A percentile compares a stretch with the other conserved stretches of the same genome.
phyloP scores from a whole-genome alignment of 1,140 invertebrate species.

The Physella acuta region DNA sequence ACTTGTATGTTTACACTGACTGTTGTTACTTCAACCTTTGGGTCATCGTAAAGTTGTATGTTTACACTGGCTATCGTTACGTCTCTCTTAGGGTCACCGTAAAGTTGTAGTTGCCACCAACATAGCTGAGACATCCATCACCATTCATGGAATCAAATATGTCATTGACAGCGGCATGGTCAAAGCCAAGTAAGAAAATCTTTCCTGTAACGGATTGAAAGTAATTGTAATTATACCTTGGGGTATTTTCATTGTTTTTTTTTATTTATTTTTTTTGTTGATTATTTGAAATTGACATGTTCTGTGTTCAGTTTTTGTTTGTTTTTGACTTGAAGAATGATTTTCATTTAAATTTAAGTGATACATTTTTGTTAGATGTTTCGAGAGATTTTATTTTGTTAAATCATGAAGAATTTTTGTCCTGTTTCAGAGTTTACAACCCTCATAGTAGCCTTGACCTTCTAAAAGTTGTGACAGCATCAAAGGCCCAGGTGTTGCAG shows the following conservation, averaged over 20 bases:
- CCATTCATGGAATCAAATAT: conserved; percentile 88
- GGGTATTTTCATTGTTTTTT: not conserved
- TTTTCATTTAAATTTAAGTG: conserved; percentile 6
- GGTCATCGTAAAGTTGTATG: too few relatives aligned
- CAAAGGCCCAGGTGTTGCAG: conserved; percentile 91
- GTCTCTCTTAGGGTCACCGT: conserved; percentile 64
- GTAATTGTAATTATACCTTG: too few relatives aligned
- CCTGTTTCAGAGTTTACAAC: conserved; percentile 73
- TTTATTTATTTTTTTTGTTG: not conserved
- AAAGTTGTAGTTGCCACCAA: conserved; percentile 97
- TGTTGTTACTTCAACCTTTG: too few relatives aligned
- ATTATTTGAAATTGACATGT: not conserved
- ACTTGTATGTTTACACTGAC: too few relatives aligned
- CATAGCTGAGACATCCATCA: conserved; percentile 82
- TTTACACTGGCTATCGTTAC: too few relatives aligned
- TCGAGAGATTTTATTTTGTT: not conserved
- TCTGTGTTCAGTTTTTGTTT: not conserved
- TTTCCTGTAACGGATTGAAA: too few relatives aligned
- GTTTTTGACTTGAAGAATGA: not conserved
- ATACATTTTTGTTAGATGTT: conserved; percentile 21
- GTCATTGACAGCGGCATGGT: conserved; percentile 95
- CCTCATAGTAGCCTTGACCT: conserved; percentile 81
- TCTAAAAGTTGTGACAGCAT: conserved; percentile 79
- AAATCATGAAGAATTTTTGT: too few relatives aligned
- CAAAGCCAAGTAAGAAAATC: conserved; percentile 72